These are phyloP conservation scores for Drosophila kurseongensis DNA, from an alignment of 1,140 invertebrate species.

Conservation along the genomic window DNA sequence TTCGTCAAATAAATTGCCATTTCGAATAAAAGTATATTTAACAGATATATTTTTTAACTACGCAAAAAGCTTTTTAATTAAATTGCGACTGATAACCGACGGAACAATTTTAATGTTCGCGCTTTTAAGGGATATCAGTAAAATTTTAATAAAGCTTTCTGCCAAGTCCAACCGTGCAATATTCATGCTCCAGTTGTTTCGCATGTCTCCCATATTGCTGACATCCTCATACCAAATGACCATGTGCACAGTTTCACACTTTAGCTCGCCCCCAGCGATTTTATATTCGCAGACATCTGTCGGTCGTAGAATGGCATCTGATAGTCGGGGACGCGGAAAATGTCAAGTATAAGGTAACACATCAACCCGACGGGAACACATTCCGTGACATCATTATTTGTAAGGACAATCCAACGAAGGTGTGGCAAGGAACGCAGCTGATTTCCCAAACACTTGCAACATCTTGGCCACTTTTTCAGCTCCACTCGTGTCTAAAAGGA, in stretches of 20 bases:
- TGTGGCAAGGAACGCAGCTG: not conserved
- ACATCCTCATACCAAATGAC: slow-evolving; percentile 15
- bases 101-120: too few relatives aligned
- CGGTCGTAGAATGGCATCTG: slow-evolving; percentile 14
- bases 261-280: slow-evolving; percentile 13
- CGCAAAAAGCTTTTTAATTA: too few relatives aligned
- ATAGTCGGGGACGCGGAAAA: slow-evolving; percentile 14
- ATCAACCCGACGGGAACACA: slow-evolving; percentile 12
- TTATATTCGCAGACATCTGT: slow-evolving; percentile 24
- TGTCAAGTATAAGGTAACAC: slow-evolving; percentile 14
- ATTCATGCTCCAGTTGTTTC: not conserved
- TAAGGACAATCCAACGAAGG: not conserved
- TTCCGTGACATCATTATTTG: slow-evolving; percentile 25
- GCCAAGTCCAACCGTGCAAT: slow-evolving; percentile 3
- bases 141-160: not conserved
- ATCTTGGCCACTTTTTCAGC: slow-evolving; percentile 14
- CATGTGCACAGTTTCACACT: slow-evolving; percentile 32
- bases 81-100: too few relatives aligned
- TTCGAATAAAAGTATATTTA: too few relatives aligned
- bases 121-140: not conserved
- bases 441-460: slow-evolving; percentile 18
- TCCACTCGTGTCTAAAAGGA: slow-evolving; percentile 7
- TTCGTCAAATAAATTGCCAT: too few relatives aligned
- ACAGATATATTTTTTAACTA: too few relatives aligned
- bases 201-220: slow-evolving; percentile 1